Base-by-base conservation (phyloP, 2,888 invertebrate species). In the Tortricodes alternella region DNA sequence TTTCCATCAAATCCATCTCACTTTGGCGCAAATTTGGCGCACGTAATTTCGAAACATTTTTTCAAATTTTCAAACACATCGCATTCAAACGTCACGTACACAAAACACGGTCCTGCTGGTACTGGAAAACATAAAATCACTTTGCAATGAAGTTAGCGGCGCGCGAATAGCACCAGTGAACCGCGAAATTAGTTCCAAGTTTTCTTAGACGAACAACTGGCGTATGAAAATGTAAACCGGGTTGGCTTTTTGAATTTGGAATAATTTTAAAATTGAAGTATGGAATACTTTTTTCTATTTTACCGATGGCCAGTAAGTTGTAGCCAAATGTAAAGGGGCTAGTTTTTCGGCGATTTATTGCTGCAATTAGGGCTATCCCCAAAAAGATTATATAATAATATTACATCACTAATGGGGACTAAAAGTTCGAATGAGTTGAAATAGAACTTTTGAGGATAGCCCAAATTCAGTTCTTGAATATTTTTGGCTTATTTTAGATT, bases 161-260 rank as follows among this genome's bases (percentile, higher is more conserved):
- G 80, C 82, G 83, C 74, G 80, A 85, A 83, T 84, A 83, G 76
- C 81, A 82, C 82, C 86, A 78, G 68, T 85, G 83, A 80, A 84
- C 82, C 87, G 83, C 71, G 82, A 89, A 89, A 89, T 89, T 88
- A 85, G 86, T 84, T 89, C 70, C 72, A 77, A 84, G 77, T 84
- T 86, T 80, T 78, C 76, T 80, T 73, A 80, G 74, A 70, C 69
- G 73, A 78, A 76, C 74, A 74, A 68, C 71, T 64, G 68, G 71
- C 73, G 76, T 78, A 71, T 80, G 74, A 77, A 56, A 80, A 75
- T 80, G 75, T 76, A 73, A 78, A 78, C 71, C 76, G 60, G 60
- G 70, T 73, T 74, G 68, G 64, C 68, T 71, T 74, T 79, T 78
- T 74, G 70, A 74, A 70, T 74, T 71, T 67, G 29, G 41, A 64